Conservation (phyloP, 2,888 invertebrate genomes). For the Druceiella hillmani region DNA sequence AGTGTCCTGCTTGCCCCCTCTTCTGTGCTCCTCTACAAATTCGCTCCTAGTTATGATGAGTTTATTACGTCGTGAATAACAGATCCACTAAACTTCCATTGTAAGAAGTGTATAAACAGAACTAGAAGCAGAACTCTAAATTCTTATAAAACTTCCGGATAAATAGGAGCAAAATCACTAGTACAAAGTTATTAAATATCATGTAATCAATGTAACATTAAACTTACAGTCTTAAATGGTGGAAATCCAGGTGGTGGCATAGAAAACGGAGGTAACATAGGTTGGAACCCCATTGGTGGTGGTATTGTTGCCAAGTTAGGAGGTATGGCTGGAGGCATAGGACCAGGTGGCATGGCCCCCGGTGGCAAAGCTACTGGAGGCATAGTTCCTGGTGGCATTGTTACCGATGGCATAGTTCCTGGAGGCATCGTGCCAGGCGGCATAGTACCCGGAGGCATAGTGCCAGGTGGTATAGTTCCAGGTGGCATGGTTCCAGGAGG, state of each 20-base stretch:
- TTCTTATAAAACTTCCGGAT: too few species aligned
- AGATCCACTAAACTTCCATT: too few species aligned
- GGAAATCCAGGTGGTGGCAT: slow-evolving; percentile 77
- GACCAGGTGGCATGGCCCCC: slow-evolving; percentile 23
- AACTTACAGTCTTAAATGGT: slow-evolving; percentile 34
- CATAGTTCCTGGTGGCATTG: slow-evolving; percentile 46
- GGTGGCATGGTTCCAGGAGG: slow-evolving; percentile 41
- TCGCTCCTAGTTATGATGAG: too few species aligned
- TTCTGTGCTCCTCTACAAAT: too few species aligned
- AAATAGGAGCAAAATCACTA: too few species aligned
- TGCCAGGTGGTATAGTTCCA: slow-evolving; percentile 22
- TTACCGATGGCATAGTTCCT: slow-evolving; percentile 42
- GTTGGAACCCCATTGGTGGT: slow-evolving; percentile 50
- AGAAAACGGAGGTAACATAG: slow-evolving; percentile 67
- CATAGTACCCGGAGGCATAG: slow-evolving; percentile 19
- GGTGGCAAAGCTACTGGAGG: slow-evolving; percentile 50
- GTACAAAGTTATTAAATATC: too few species aligned
- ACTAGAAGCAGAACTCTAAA: too few species aligned
- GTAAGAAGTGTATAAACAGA: too few species aligned
- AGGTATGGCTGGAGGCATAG: slow-evolving; percentile 35
- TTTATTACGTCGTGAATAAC: too few species aligned
- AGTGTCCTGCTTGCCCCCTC: too few species aligned
- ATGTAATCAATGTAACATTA: too few species aligned
- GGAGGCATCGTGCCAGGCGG: slow-evolving; percentile 38
- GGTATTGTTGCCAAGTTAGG: slow-evolving; percentile 41